Base-by-base conservation (phyloP, 2,113 vertebrate genomes). In the Jaculus jaculus region DNA sequence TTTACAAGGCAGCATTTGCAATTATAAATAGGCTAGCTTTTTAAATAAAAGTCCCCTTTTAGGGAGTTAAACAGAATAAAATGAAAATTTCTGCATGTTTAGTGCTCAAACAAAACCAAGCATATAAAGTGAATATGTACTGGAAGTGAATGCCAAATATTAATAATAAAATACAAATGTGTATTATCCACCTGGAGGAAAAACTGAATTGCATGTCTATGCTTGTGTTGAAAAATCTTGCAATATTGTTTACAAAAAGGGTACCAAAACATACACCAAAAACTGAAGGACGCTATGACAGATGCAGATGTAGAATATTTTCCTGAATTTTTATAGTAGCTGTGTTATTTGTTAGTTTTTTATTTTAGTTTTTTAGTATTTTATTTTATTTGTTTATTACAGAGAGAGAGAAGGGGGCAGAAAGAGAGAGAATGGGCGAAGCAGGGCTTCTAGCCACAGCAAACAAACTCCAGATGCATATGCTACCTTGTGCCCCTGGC, bases 191-290 rank as follows among this genome's bases (percentile, higher is more conserved):
- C 13, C 34, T 80, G 9, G 8, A 83, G 28, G 18, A 28, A 34
- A 86, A 87, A 26, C 21, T 63, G 12, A 60, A 65, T 79, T 87
- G 37, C 63, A 51, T 88, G 89, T 72, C 8, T 72, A 63, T 21
- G 58, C 10, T 30, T 96, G 13, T 86, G 24, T 34, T 51, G 39
- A 92, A 94, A 94, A 85, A 71, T 61, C 91, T 54, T 72, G 9
- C 17, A 75, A 34, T 30, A 15, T 3, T 71, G 24, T n/a, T 83
- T 92, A 30, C 68, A 90, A 92, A 88, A 23, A 72, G 13, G 5
- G 32, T 34, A 72, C 26, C 8, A 80, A 20, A 61, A 4, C 66
- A 77, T 28, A 30, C 28, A 82, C 21, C 30, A n/a, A 74, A 85
- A 84, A 89, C 68, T 39, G 51, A 66, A 75, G n/a, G 78, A 87